Evolutionary conservation across 1,140 invertebrate genomes (phyloP), one percentile per base, ranked within the genome.

Genomic region (Carposina sasakii): DNA sequence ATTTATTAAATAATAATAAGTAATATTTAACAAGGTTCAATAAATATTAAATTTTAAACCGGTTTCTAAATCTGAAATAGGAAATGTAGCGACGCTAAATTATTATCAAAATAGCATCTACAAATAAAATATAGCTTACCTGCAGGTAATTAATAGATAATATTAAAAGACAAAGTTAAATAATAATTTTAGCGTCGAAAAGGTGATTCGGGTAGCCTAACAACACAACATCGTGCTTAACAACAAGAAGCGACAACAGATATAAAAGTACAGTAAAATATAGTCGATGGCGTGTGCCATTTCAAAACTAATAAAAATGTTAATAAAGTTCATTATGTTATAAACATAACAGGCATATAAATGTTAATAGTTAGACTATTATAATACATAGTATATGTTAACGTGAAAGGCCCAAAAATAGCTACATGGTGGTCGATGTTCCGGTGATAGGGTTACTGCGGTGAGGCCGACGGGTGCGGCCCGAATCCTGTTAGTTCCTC

Each of bases 321-420:
- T 83, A 83, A 81, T 82, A 79, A 74, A 81, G 76, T 68, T 81
- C 72, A 81, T 81, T 62, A 72, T 81, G 81, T 84, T 84, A 84
- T 84, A 84, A 84, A 84, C 81, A 78, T 84, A 84, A 84, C 81
- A 84, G 81, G 81, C 81, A 84, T 75, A 81, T 77, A 81, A 78
- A 73, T 83, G 79, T 83, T 83, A 83, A 83, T 83, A 81, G 77
- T 83, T 83, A 83, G 79, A 81, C 79, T 84, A 81, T 82, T 81
- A 81, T 79, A 82, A 79, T 81, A 83, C 74, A 83, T 83, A 82
- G 65, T 77, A 78, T 68, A 69, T 81, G 77, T 84, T 84, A 84
- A 79, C 74, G 77, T 83, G 81, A 81, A 75, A 81, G 76, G 76
- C 77, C 77, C 77, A 83, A 81, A 71, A 81, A 82, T 83, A 83